Evolutionary conservation across 2,113 vertebrate genomes (phyloP).

Genomic region (Odocoileus virginianus): DNA sequence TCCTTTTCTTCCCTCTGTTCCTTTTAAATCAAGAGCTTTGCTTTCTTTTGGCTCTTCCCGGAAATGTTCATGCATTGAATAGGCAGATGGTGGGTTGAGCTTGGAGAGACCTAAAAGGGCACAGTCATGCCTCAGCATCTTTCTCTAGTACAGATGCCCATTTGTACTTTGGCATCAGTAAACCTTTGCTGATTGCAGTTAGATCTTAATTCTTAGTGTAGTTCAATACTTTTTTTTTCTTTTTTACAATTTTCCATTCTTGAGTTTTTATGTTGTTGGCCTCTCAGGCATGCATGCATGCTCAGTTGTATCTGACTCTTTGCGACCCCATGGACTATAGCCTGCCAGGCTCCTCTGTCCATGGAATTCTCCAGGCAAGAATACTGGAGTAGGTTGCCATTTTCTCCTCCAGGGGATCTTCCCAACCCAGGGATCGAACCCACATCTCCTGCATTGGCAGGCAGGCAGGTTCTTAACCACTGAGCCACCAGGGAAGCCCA

Average conservation of each 20-base stretch:
- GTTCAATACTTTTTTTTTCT: not conserved
- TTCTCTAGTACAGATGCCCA: conserved; percentile 32
- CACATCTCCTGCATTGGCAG: not conserved
- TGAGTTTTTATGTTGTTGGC: not conserved
- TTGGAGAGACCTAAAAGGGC: conserved; percentile 49
- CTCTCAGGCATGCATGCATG: not conserved
- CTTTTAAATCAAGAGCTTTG: conserved; percentile 43
- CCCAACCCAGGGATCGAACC: not conserved
- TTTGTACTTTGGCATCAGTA: not conserved
- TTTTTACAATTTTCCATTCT: not conserved
- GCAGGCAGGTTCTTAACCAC: not conserved
- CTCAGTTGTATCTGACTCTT: not conserved
- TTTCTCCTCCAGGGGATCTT: not conserved
- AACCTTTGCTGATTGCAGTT: conserved; percentile 1
- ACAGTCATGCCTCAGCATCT: conserved; percentile 32
- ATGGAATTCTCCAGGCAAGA: not conserved
- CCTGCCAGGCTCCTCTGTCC: not conserved
- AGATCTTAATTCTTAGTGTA: conserved; percentile 5
- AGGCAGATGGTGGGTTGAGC: conserved; percentile 52
- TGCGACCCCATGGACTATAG: not conserved
- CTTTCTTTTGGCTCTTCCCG: not conserved
- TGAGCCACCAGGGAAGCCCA: not conserved
- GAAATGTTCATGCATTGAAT: conserved; percentile 48
- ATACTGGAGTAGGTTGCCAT: not conserved
- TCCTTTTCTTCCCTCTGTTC: not conserved